Conservation (phyloP, 2,797 vertebrate species). For the Acipenser oxyrinchus region DNA sequence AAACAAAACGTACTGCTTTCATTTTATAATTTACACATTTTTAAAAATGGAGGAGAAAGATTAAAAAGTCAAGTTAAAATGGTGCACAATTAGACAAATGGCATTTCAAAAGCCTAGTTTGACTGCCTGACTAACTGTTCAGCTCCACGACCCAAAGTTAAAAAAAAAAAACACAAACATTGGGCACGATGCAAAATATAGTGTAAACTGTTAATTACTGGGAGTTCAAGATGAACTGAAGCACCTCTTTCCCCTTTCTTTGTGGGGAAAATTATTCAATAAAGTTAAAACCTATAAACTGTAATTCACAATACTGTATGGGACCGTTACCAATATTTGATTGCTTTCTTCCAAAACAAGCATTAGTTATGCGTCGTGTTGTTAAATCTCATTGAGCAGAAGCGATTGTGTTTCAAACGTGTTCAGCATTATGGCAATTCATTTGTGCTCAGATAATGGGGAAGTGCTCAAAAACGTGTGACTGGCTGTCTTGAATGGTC, state of each 20-base stretch:
- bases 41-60: conserved; percentile 44
- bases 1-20: conserved; percentile 21
- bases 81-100: conserved; percentile 37
- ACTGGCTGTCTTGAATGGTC: background rate
- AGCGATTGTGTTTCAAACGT: no score
- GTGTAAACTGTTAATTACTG: conserved; percentile 11
- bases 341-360: no score
- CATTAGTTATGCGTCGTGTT: no score
- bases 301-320: conserved; percentile 35
- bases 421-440: no score
- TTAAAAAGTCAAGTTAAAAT: conserved; percentile 47
- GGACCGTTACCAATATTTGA: background rate
- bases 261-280: conserved; percentile 18
- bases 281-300: conserved; percentile 22
- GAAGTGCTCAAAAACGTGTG: no score
- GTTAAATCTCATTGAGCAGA: no score
- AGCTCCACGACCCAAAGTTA: conserved; percentile 31
- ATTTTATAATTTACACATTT: conserved; percentile 38
- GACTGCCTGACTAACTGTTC: no score
- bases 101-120: conserved; percentile 16
- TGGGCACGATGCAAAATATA: conserved; percentile 28
- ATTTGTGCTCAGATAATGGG: no score
- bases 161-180: conserved; percentile 40
- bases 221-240: conserved; percentile 34
- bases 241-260: conserved; percentile 23